phyloP scores from a whole-genome alignment of 2,888 invertebrate species.

The Dusona sp. region DNA sequence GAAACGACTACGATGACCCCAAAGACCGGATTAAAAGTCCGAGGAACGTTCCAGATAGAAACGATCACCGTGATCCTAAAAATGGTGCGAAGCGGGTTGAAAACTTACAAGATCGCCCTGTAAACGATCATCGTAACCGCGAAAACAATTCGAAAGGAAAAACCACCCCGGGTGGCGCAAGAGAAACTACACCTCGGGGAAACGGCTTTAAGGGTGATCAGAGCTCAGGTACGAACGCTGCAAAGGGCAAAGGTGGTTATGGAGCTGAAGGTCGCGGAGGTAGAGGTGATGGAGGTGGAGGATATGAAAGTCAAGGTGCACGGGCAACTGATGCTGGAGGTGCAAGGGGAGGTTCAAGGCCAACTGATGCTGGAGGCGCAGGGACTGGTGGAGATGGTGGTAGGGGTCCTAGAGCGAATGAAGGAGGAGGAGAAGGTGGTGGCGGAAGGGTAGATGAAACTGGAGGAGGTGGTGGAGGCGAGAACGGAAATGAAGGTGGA shows the following conservation, averaged over 20 bases:
- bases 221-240: background rate
- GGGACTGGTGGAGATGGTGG: background rate
- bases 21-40: background rate
- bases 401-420: constrained; percentile 17
- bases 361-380: background rate
- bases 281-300: background rate
- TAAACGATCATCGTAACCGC: background rate
- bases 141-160: background rate
- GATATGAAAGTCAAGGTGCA: background rate
- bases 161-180: background rate
- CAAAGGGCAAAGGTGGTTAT: background rate
- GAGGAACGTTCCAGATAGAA: background rate
- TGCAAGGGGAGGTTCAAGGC: background rate
- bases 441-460: background rate
- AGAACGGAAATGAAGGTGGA: constrained; percentile 34
- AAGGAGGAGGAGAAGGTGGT: constrained; percentile 8
- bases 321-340: background rate
- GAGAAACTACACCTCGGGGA: constrained; percentile 15
- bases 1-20: background rate
- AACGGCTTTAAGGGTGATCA: constrained; percentile 9
- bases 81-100: background rate
- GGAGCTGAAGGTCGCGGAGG: constrained; percentile 3
- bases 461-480: background rate
- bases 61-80: background rate
- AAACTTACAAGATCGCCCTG: background rate